Base-by-base conservation (phyloP, 2,797 vertebrate species). In the Thamnophis elegans region DNA sequence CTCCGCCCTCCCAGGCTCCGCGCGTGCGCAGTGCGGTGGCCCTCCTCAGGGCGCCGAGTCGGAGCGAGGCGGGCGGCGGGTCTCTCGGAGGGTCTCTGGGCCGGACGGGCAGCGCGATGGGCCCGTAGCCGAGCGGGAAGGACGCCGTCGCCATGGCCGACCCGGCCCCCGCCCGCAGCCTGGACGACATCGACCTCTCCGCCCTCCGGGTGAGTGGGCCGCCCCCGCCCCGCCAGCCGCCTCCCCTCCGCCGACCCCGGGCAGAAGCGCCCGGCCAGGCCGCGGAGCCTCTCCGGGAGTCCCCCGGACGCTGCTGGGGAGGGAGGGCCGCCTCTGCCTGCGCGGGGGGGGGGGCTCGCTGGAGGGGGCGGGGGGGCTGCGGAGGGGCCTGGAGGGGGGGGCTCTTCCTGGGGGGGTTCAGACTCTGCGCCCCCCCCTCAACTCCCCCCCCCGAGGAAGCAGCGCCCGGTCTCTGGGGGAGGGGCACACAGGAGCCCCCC, bases 181-280 rank as follows among this genome's bases (percentile, higher is more conserved):
- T 99, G 98, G 99, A 99, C 95, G 99, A 99, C 97, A 99, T 99
- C 96, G 99, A 99, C 98, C 98, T 99, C 96, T 98, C 98, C 90
- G 98, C 99, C 95, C 97, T 99, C 93, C 97, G 99, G 98, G 99
- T 99, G 97, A 99, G 98, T 87, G n/a, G 26, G 86, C 14, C 60
- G 14, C 8, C 6, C 26, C 8, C 47, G 47, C 22, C 20, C 14
- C 60, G 14, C 36, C 51, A 53, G 1, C 54, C 14, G 16, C 8
- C 6, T 26, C 8, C 22, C 20, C 51, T 0, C n/a, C 16, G 5
- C 8, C 28, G 1, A 1, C 87, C 36, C 87, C 36, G 65, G 22
- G 28, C 12, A 4, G 51, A 18, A 26, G 1, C 5, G 51, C 53
- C 47, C 82, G 47, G 11, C 78, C 78, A 20, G n/a, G 73, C 32